Evolutionary conservation across 2,888 invertebrate species (phyloP), one percentile per base, ranked within the genome.

Genomic region (Cantharis flavilabris): DNA sequence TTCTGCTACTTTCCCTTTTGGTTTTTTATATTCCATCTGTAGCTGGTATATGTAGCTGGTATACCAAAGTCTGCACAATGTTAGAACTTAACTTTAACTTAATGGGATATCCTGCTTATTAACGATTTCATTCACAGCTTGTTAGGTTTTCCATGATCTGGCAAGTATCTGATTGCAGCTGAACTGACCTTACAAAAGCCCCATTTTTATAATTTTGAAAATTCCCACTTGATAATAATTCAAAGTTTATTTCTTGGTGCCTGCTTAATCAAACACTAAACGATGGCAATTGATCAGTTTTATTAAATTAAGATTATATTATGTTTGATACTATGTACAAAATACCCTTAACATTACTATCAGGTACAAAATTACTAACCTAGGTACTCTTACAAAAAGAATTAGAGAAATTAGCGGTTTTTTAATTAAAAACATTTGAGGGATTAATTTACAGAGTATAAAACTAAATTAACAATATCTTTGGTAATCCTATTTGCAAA

Each of bases 91-190:
- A n/a, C n/a, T n/a, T n/a, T n/a, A n/a, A n/a, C n/a, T 80, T 81
- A 84, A 82, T 81, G 81, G 80, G 80, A 80, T 81, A 82, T 83
- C 82, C 83, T 82, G 82, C 83, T 73, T 75, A 80, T 83, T 83
- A 83, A 84, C 82, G 82, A 83, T 82, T 84, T 81, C 84, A 83
- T 84, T 84, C 83, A 84, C 81, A 77, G 81, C 76, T 81, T 81
- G 81, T 80, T 81, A 80, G 81, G 80, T 81, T 78, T 30, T 75
- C 65, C 62, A 69, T 71, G 72, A 14, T 76, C 78, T 78, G 78
- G 75, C 72, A 69, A 76, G 26, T 75, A 70, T 76, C 76, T 76
- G 9, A 20, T 67, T 67, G 23, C 20, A 67, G 65, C 13, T 26
- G 23, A 49, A 49, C 49, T 49, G 33, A 49, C 49, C 49, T 49